Evolutionary conservation across 1,140 invertebrate genomes (phyloP), one percentile per base, ranked within the genome.

Genomic region (Microplitis mediator): DNA sequence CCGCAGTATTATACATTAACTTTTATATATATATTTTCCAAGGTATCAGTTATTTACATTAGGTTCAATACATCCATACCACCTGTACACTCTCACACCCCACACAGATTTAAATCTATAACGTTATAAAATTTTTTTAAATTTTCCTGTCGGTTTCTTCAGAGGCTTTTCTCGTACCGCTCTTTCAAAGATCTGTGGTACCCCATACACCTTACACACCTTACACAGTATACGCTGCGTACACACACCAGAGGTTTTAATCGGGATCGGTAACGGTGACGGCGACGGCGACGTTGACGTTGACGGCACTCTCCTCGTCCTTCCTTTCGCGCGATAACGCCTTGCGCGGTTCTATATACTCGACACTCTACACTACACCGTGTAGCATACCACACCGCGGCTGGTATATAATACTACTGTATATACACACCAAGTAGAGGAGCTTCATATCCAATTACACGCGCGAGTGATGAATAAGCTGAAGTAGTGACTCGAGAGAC

Each of bases 241-340:
- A 45, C 39, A 45, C 39, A 8, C 39, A 3, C 6, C 0, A 45
- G 39, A 45, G 39, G 39, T 45, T 45, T 45, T 45, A 6, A 45
- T 45, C 39, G 39, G 11, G 6, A 45, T 45, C 39, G 39, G 11
- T 11, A 45, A 9, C 39, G 11, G 39, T 6, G 11, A 9, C 39
- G 4, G 3, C 6, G 11, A 9, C 52, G n/a, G 5, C 52, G 52
- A 16, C 35, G 62, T 64, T 64, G 34, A 32, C 58, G 16, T 14
- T 56, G 52, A 23, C 23, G 52, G n/a, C 23, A 14, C 52, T 67
- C 50, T 16, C 13, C 31, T 31, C 65, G 50, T 67, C 34, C 65
- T 54, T 67, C 65, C 50, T 52, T 54, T 58, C 56, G 65, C 65
- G 65, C 65, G 65, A 67, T 67, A 67, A 67, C 65, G 50, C 65